Percentiles rank a stretch among this genome's conserved stretches.
These are phyloP conservation scores for Drosophila leontia DNA, from an alignment of 1,140 invertebrate genomes.

Conservation along the genomic window DNA sequence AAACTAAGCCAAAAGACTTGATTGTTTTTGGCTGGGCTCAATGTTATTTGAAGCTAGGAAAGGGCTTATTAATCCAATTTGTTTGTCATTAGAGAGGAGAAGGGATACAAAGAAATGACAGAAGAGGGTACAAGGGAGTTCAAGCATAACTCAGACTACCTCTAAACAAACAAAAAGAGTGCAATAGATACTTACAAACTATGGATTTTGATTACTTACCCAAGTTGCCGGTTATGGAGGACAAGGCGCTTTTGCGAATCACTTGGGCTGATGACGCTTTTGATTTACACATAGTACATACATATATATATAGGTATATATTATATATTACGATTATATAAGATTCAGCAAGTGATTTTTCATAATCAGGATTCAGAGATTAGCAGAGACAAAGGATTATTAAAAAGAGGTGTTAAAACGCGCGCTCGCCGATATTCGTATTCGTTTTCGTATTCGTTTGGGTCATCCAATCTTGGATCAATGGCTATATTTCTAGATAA, in stretches of 20 bases:
- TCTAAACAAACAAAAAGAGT: slow-evolving; percentile 38
- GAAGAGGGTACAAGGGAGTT: background rate
- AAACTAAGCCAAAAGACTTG: background rate
- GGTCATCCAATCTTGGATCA: slow-evolving; percentile 36
- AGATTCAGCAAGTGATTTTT: slow-evolving; percentile 75
- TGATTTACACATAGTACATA: slow-evolving; percentile 78
- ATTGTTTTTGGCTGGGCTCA: background rate
- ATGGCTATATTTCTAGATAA: slow-evolving; percentile 34
- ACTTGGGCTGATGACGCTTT: slow-evolving; percentile 85
- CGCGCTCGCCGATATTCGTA: slow-evolving; percentile 23
- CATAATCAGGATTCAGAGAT: slow-evolving; percentile 22
- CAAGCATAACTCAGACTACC: slow-evolving; percentile 62
- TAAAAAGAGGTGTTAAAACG: slow-evolving; percentile 29
- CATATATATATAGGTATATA: slow-evolving; percentile 74
- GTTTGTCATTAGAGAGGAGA: slow-evolving; percentile 1
- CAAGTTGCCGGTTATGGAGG: slow-evolving; percentile 84
- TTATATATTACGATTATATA: slow-evolving; percentile 68
- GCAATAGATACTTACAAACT: slow-evolving; percentile 57
- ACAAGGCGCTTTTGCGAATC: slow-evolving; percentile 85
- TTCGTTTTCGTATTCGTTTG: background rate
- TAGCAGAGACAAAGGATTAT: slow-evolving; percentile 53
- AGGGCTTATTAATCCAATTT: slow-evolving; percentile 10
- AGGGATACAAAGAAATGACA: background rate
- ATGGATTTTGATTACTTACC: slow-evolving; percentile 79
- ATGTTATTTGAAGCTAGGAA: slow-evolving; percentile 4